Evolutionary conservation across 2,888 invertebrate species (phyloP), one percentile per base, ranked within the genome.

Genomic region (Muscina levida): DNA sequence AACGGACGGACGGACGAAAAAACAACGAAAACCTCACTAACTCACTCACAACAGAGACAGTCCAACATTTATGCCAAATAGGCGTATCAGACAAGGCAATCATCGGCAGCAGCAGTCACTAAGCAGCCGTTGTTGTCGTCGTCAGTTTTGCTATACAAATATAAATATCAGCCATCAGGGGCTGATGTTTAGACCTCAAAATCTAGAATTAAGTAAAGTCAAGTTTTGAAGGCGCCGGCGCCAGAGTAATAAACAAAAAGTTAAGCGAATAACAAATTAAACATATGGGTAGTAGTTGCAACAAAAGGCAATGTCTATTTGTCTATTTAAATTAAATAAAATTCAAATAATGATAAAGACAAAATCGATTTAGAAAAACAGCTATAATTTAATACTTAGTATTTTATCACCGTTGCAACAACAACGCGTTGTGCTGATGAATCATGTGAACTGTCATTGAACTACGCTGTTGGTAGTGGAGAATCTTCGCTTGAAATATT

Each of bases 71-170:
- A 13, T 22, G 24, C 53, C 53, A 53, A 53, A 53, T 53, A 81
- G 81, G 81, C 81, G 81, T 81, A 81, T 81, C 81, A 67, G 17
- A 75, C 81, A 81, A 81, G 81, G 81, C 68, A 77, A 81, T 81
- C 81, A 74, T 67, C 31, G 31, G 3, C 62, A 51, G 65, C n/a
- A n/a, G n/a, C n/a, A n/a, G n/a, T n/a, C n/a, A n/a, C n/a, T n/a
- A n/a, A n/a, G n/a, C n/a, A n/a, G n/a, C n/a, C n/a, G n/a, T n/a
- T n/a, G n/a, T n/a, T n/a, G n/a, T n/a, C n/a, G n/a, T n/a, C n/a
- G n/a, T n/a, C n/a, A n/a, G n/a, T n/a, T n/a, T n/a, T n/a, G n/a
- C n/a, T n/a, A n/a, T n/a, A n/a, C n/a, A n/a, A n/a, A n/a, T n/a
- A n/a, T n/a, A n/a, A n/a, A n/a, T n/a, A n/a, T n/a, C n/a, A n/a